Conservation (phyloP, 2,797 vertebrate species). For the Girardinus metallicus region DNA sequence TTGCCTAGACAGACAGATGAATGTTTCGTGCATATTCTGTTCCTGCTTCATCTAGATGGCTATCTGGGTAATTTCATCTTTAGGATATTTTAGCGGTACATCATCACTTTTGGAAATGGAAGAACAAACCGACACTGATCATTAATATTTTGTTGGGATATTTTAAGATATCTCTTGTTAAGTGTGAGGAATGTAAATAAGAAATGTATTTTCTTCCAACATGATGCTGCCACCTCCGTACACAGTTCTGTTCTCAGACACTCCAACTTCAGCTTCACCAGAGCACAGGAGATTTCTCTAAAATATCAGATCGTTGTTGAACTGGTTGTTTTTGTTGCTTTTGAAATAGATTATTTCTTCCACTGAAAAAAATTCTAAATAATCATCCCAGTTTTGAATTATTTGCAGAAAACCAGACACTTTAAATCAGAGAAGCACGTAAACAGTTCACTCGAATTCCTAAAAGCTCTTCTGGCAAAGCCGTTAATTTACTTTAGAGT, state of each 20-base stretch:
- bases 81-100: slow-evolving; percentile 2
- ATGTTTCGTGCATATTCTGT: background rate
- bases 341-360: background rate
- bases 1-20: slow-evolving; percentile 21
- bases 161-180: slow-evolving; percentile 43
- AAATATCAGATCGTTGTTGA: no score
- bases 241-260: no score
- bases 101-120: slow-evolving; percentile 15
- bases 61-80: slow-evolving; percentile 34
- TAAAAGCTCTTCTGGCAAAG: background rate
- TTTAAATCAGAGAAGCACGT: background rate
- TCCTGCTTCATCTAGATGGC: slow-evolving; percentile 25
- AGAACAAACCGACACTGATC: slow-evolving; percentile 25
- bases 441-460: background rate
- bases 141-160: slow-evolving; percentile 40
- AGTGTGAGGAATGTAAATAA: slow-evolving; percentile 50
- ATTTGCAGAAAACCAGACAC: background rate
- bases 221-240: no score
- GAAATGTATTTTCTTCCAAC: slow-evolving; percentile 18
- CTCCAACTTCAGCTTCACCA: no score
- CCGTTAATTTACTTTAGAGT: slow-evolving; percentile 17
- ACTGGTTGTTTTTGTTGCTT: no score
- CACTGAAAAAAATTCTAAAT: background rate
- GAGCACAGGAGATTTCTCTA: no score
- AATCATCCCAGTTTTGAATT: background rate